These are phyloP conservation scores for Pachyuromys duprasi DNA, from an alignment of 2,797 vertebrate genomes.

Conservation along the genomic window DNA sequence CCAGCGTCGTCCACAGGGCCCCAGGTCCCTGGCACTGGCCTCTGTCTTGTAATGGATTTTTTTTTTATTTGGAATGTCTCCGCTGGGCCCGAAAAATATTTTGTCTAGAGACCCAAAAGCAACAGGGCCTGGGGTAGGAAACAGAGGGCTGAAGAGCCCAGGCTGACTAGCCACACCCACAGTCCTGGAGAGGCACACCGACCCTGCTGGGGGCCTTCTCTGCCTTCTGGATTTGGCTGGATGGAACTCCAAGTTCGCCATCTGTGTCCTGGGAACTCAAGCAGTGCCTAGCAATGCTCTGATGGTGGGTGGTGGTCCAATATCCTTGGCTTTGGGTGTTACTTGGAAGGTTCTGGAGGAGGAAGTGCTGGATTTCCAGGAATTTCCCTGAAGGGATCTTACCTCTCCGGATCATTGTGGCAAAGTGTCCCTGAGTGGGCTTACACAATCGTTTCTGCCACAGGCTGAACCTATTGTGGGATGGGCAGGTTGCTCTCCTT, in stretches of 20 bases:
- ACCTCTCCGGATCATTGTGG: not conserved
- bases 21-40: not conserved
- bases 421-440: not conserved
- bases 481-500: accelerated
- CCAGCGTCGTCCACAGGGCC: no score
- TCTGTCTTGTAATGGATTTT: not conserved
- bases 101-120: not conserved
- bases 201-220: not conserved
- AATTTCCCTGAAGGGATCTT: no score
- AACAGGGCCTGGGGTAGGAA: not conserved
- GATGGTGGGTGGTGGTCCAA: not conserved
- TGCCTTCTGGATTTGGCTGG: no score
- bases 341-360: not conserved
- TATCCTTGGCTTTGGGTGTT: no score
- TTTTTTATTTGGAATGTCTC: not conserved
- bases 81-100: not conserved
- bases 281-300: not conserved
- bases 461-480: not conserved
- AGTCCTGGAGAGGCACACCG: not conserved
- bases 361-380: not conserved
- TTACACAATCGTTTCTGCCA: not conserved
- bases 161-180: not conserved
- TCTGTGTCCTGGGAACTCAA: not conserved
- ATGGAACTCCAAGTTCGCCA: not conserved
- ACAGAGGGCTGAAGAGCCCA: not conserved